Evolutionary conservation across 1,140 invertebrate genomes (phyloP).

Genomic region (Chironomus striatipennis): DNA sequence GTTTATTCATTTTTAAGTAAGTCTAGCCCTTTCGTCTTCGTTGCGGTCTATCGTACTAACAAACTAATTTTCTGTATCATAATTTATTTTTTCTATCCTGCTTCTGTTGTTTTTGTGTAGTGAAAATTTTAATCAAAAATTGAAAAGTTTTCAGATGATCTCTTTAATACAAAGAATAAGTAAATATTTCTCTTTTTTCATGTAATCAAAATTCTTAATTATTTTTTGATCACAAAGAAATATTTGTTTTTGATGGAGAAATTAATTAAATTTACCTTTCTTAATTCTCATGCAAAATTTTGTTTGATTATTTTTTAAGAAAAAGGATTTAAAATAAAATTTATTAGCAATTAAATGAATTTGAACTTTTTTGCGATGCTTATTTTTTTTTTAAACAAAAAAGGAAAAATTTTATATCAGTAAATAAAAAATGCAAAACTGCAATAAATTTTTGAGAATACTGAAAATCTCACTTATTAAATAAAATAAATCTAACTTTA

Average conservation of each 20-base stretch:
- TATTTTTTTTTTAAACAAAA: too few species aligned
- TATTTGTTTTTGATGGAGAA: too few species aligned
- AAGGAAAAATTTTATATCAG: too few species aligned
- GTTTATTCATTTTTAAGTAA: background rate
- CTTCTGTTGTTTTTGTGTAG: background rate
- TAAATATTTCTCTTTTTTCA: background rate
- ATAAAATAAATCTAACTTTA: too few species aligned
- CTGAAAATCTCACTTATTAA: too few species aligned
- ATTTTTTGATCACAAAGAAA: background rate
- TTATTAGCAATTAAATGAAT: too few species aligned
- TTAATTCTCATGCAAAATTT: too few species aligned
- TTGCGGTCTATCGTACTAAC: background rate
- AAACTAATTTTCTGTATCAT: background rate
- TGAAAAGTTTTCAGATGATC: conserved; percentile 8
- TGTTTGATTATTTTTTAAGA: too few species aligned
- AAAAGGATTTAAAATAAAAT: too few species aligned
- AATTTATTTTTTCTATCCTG: background rate
- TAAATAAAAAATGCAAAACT: background rate
- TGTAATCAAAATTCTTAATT: background rate
- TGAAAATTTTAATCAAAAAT: conserved; percentile 15
- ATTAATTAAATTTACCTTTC: too few species aligned
- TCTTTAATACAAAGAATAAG: background rate
- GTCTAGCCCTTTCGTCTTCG: background rate
- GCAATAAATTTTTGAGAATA: too few species aligned
- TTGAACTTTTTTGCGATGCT: too few species aligned